These are phyloP conservation scores for Marcusenius ussheri DNA, from an alignment of 2,113 vertebrate species.

Conservation along the genomic window DNA sequence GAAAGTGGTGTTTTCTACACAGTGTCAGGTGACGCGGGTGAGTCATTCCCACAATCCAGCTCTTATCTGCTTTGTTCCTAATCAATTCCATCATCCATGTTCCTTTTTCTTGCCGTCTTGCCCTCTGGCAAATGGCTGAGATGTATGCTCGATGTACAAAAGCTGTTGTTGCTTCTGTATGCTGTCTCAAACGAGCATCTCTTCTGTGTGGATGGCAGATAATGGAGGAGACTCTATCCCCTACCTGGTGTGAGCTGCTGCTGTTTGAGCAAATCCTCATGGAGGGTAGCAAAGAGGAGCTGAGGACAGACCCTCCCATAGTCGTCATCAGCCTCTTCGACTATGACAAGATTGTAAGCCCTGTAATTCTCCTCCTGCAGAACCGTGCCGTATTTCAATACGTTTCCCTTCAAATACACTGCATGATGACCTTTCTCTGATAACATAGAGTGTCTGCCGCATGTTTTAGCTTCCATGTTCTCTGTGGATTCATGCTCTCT, in stretches of 20 bases:
- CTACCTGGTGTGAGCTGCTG: conserved; percentile 81
- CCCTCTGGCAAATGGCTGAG: not conserved
- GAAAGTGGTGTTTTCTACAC: conserved; percentile 78
- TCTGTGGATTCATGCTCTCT: not conserved
- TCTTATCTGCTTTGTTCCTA: not conserved
- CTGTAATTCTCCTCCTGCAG: not conserved
- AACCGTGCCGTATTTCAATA: not conserved
- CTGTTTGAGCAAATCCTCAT: conserved; percentile 79
- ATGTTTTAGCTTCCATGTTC: conserved; percentile 2
- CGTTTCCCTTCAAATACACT: too few species aligned
- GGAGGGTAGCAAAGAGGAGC: conserved; percentile 74
- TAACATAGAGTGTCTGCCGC: not conserved
- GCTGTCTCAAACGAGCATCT: not conserved
- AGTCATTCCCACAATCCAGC: conserved; percentile 20
- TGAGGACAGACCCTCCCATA: conserved; percentile 74
- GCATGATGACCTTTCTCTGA: not conserved
- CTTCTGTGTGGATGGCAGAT: conserved; percentile 53
- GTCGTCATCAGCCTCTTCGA: conserved; percentile 77
- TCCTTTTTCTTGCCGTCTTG: not conserved
- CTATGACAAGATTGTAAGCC: conserved; percentile 70
- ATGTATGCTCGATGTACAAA: not conserved
- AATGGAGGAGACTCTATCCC: conserved; percentile 75
- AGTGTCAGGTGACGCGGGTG: conserved; percentile 79
- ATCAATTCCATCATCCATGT: not conserved
- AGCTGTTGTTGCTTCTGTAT: too few species aligned